Percentiles rank a stretch among this genome's conserved stretches.
Evolutionary conservation across 30 jellyfish, hydroid and myxozoan species (phyloP).

Genomic region (Pseudorhiza aurosa): DNA sequence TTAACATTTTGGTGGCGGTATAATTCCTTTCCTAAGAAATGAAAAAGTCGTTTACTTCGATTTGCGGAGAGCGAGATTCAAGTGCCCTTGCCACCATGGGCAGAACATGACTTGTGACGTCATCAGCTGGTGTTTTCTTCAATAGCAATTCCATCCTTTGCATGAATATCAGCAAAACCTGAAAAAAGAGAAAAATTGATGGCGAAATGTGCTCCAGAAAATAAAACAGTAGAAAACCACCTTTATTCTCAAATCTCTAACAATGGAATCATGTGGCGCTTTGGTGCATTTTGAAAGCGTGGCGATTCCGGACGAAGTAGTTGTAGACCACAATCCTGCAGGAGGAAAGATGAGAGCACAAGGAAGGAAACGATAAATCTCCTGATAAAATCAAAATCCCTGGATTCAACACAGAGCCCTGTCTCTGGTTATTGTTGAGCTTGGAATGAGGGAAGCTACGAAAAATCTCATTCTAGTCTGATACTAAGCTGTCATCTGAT

Average conservation of each 20-base stretch:
- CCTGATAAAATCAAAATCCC: no score
- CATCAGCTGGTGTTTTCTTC: slow-evolving; percentile 78
- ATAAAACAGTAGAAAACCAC: not conserved
- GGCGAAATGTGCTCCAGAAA: not conserved
- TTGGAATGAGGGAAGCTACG: not conserved
- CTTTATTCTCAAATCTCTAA: no score
- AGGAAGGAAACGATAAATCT: no score
- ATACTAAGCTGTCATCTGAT: not conserved
- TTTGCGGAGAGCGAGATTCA: slow-evolving; percentile 71
- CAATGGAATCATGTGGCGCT: no score
- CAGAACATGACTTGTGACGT: slow-evolving; percentile 71
- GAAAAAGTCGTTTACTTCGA: slow-evolving; percentile 49
- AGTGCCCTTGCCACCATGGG: slow-evolving; percentile 86
- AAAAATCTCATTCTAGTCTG: not conserved
- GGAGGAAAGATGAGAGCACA: no score
- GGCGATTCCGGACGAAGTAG: no score
- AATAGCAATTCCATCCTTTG: slow-evolving; percentile 89
- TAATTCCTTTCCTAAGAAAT: no score
- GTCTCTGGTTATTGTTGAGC: no score
- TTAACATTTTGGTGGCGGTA: no score
- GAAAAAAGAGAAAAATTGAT: not conserved
- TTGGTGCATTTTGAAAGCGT: no score
- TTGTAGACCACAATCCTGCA: no score
- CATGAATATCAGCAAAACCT: slow-evolving; percentile 89
- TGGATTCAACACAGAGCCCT: no score